A percentile compares a stretch with the other conserved stretches of the same genome.
Evolutionary conservation across 1,140 invertebrate genomes (phyloP).

Genomic region (Dendrolimus kikuchii): DNA sequence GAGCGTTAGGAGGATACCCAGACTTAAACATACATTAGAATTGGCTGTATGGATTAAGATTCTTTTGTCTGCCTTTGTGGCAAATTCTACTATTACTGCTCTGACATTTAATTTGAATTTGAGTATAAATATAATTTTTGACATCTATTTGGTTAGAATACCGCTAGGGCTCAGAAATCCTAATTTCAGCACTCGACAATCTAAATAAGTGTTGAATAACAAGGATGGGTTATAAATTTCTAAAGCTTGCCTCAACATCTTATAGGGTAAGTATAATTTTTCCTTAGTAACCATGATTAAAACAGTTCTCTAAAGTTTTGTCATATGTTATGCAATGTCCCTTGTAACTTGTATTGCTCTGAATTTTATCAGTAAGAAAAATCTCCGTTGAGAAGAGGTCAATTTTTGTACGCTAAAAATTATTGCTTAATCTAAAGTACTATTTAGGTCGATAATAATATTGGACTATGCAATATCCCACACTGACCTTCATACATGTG

Average conservation of each 20-base stretch:
- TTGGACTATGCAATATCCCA: slow-evolving; percentile 4
- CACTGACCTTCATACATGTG: slow-evolving; percentile 64
- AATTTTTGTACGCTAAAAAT: too few relatives aligned
- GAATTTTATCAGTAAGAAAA: neutral
- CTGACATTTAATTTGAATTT: neutral
- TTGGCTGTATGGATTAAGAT: too few relatives aligned
- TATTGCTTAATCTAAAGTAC: neutral
- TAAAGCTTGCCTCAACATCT: slow-evolving; percentile 51
- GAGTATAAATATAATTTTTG: slow-evolving; percentile 15
- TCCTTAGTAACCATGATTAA: neutral
- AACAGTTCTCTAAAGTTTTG: slow-evolving; percentile 19
- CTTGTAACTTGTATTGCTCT: neutral
- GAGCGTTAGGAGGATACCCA: too few relatives aligned
- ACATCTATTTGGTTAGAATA: slow-evolving; percentile 16
- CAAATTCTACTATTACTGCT: too few relatives aligned
- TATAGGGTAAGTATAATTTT: slow-evolving; percentile 41
- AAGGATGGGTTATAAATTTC: slow-evolving; percentile 58
- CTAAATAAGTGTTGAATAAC: slow-evolving; percentile 7
- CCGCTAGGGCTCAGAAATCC: slow-evolving; percentile 43
- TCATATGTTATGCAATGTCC: slow-evolving; percentile 44
- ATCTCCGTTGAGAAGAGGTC: neutral
- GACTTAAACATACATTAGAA: too few relatives aligned
- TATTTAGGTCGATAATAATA: slow-evolving; percentile 2
- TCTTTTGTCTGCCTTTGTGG: too few relatives aligned
- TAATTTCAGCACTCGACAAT: slow-evolving; percentile 19